Base-by-base conservation (phyloP, 2,113 vertebrate genomes). In the Tilapia sparmanii region DNA sequence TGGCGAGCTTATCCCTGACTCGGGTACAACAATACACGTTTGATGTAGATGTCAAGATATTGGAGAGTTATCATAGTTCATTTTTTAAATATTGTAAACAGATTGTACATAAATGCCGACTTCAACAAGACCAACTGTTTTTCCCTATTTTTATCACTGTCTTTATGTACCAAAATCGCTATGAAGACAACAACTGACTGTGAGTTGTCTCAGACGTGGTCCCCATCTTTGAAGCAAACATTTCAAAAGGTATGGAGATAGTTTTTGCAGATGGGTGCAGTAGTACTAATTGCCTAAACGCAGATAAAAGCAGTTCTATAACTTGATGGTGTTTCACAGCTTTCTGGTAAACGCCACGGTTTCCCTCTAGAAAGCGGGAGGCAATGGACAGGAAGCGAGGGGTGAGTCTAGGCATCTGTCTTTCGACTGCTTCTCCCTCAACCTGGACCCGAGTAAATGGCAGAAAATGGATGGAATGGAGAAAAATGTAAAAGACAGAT, bases 91-190 rank as follows among this genome's bases (percentile, higher is more conserved):
- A 16, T 71, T 5, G 2, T 40, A 71, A 71, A 71, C 1, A 24
- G 38, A 71, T 10, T 42, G 0, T 40, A 71, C 38, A 22, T 40
- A 42, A 38, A 35, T 66, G 19, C 0, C 0, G 0, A 38, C 8
- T 42, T 71, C 38, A 71, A 15, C 38, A 42, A 42, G n/a, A 71
- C 66, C 8, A 24, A 10, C n/a, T 6, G 35, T 71, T 40, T 71
- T 2, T 0, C 7, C 63, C 7, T 22, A 4, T 42, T 40, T 63
- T 42, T 68, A 0, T 71, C 35, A 40, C 2, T 16, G 66, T 2
- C 12, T 71, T 71, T 40, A 71, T 42, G 8, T 10, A 71, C 66
- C 38, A 71, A 71, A 24, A 42, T 42, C 2, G 12, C 12, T 71
- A 42, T 71, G 38, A 24, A 42, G n/a, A 42, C 38, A 2, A 24